Evolutionary conservation across 2,888 invertebrate species (phyloP).

Genomic region (Artemia sinica): DNA sequence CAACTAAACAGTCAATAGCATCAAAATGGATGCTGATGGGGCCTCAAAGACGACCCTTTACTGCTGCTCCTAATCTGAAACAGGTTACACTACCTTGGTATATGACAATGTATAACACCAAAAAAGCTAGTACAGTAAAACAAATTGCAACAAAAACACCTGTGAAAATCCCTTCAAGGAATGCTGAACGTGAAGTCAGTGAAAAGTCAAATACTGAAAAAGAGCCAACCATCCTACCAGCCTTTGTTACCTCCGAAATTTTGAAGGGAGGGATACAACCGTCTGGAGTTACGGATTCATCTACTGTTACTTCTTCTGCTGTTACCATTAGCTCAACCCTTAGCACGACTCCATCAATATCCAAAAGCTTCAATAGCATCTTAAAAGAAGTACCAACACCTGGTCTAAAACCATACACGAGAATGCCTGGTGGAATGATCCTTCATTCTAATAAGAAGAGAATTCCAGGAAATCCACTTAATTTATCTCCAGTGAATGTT

Average conservation of each 20-base stretch:
- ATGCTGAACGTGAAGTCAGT: background rate
- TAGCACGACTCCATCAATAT: background rate
- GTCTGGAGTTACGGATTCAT: background rate
- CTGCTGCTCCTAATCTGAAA: background rate
- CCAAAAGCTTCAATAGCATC: background rate
- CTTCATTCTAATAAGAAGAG: background rate
- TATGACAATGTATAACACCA: background rate
- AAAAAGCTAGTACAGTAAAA: background rate
- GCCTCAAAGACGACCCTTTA: background rate
- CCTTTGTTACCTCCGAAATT: background rate
- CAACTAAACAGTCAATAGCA: too few species aligned
- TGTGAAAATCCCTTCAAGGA: background rate
- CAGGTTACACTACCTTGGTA: background rate
- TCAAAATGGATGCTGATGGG: slow-evolving; percentile 10
- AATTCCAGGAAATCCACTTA: too few species aligned
- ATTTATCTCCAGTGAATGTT: background rate
- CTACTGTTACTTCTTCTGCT: background rate
- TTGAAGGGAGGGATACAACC: background rate
- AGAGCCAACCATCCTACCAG: background rate
- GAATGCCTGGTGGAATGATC: background rate
- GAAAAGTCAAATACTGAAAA: background rate
- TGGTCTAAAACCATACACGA: too few species aligned
- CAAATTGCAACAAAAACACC: background rate
- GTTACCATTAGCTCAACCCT: background rate
- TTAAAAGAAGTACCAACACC: background rate